Percentiles rank a stretch among this genome's conserved stretches.
Conservation (phyloP, 2,797 vertebrate genomes). For the Chanos chanos region DNA sequence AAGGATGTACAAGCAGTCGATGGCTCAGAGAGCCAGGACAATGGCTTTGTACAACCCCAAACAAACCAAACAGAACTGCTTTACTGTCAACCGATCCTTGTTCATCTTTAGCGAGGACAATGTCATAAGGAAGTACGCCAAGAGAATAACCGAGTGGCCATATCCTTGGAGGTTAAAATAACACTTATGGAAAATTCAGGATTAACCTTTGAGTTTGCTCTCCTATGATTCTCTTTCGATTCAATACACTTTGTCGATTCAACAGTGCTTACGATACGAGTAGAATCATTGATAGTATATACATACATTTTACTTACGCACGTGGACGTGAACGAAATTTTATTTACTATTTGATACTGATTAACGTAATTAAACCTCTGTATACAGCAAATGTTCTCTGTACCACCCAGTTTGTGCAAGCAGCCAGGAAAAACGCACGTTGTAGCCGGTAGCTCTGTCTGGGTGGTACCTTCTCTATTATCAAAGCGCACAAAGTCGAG, state of each 20-base stretch:
- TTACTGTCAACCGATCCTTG: slow-evolving; percentile 97
- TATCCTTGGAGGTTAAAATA: slow-evolving; percentile 78
- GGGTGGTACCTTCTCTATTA: slow-evolving; percentile 27
- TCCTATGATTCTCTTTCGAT: not conserved
- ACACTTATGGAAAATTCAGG: not conserved
- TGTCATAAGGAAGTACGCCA: slow-evolving; percentile 96
- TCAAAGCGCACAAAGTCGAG: slow-evolving; percentile 1
- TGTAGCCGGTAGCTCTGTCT: not conserved
- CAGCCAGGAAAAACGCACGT: slow-evolving; percentile 4
- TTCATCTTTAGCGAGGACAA: slow-evolving; percentile 99
- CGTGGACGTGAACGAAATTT: too few relatives aligned
- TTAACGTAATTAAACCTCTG: slow-evolving; percentile 15
- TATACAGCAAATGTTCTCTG: not conserved
- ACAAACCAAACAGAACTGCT: slow-evolving; percentile 96
- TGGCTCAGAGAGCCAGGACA: slow-evolving; percentile 95
- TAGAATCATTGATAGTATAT: too few relatives aligned
- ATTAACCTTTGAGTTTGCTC: not conserved
- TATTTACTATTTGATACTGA: too few relatives aligned
- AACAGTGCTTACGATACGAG: too few relatives aligned
- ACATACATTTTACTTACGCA: not conserved
- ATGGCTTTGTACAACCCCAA: slow-evolving; percentile 99
- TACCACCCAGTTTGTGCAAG: slow-evolving; percentile 2
- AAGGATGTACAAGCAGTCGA: slow-evolving; percentile 97
- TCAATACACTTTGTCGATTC: not conserved
- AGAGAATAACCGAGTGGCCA: slow-evolving; percentile 99